phyloP scores from a whole-genome alignment of 2,888 invertebrate species.

The Cetonia aurata region DNA sequence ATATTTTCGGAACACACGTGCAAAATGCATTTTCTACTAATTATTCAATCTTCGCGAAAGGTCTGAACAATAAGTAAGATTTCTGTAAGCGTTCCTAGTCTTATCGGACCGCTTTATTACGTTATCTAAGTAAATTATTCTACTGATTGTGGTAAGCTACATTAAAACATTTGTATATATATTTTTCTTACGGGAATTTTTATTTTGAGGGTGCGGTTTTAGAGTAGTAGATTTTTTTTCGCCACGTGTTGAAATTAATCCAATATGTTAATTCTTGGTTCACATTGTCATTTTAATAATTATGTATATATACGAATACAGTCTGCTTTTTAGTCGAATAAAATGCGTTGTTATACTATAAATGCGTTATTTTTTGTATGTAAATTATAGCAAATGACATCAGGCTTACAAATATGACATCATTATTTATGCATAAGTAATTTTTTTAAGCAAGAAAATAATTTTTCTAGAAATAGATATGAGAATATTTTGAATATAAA shows the following conservation, averaged over 20 bases:
- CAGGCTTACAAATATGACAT: constrained; percentile 38
- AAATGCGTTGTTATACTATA: constrained; percentile 21
- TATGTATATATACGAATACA: constrained; percentile 13
- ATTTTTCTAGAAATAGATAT: neutral
- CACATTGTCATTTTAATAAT: neutral
- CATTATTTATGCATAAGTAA: constrained; percentile 31
- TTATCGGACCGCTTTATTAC: constrained; percentile 31
- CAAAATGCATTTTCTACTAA: constrained; percentile 54
- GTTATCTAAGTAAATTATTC: constrained; percentile 22
- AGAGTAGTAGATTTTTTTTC: constrained; percentile 39
- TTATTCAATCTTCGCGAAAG: constrained; percentile 56
- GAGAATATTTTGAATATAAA: neutral
- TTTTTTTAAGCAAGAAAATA: constrained; percentile 12
- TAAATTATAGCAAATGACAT: constrained; percentile 44
- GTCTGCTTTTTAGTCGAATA: neutral
- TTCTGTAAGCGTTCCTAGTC: constrained; percentile 25
- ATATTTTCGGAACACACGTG: constrained; percentile 50
- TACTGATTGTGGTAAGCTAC: constrained; percentile 54
- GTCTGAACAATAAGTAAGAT: constrained; percentile 48
- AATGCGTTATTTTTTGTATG: constrained; percentile 18
- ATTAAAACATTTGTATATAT: neutral
- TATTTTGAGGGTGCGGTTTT: constrained; percentile 51
- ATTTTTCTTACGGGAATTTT: constrained; percentile 36
- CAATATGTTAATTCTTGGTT: constrained; percentile 36
- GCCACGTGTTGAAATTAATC: constrained; percentile 50